Base-by-base conservation (phyloP, 1,140 invertebrate species). In the Adelges cooleyi region DNA sequence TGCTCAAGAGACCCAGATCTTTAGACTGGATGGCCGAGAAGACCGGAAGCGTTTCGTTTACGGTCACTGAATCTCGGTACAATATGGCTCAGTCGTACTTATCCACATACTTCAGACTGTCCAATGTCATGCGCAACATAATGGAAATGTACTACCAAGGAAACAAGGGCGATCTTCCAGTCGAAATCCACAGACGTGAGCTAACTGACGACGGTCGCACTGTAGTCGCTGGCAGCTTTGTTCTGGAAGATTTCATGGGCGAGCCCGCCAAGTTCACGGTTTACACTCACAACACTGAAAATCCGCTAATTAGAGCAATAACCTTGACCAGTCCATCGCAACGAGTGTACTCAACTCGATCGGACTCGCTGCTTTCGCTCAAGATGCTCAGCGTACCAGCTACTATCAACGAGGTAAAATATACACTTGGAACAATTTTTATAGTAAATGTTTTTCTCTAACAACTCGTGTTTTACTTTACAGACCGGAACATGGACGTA, bases 401-500 rank as follows among this genome's bases (percentile, higher is more conserved):
- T 8, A 75, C 75, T 65, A 76, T 80, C 25, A 78, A 77, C 62
- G 79, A 80, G 75, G 76, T 77, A 71, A 73, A n/a, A 65, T 68
- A 48, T n/a, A 29, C n/a, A n/a, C n/a, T n/a, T n/a, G n/a, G 13
- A 20, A 33, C 13, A 23, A 17, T 0, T 18, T 13, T 49, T 8
- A 29, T 48, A n/a, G 33, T 20, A 27, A 13, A 22, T 17, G 3
- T 27, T 44, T 20, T 44, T 44, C 27, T 17, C 5, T 27, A 46
- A 18, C 11, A 9, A 18, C n/a, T n/a, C 2, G 5, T 29, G 5
- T 13, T 51, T 29, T 11, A 18, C 38, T 66, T 66, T 74, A 42
- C 69, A 79, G 75, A 77, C 75, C 66, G 80, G 80, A 23, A 78
- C 79, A 8, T 82, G 80, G 80, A 77, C 77, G 1, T 82, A 82